A percentile compares a stretch with the other conserved stretches of the same genome.
These are phyloP conservation scores for Gasterosteus aculeatus DNA, from an alignment of 2,113 vertebrate genomes.

Conservation along the genomic window DNA sequence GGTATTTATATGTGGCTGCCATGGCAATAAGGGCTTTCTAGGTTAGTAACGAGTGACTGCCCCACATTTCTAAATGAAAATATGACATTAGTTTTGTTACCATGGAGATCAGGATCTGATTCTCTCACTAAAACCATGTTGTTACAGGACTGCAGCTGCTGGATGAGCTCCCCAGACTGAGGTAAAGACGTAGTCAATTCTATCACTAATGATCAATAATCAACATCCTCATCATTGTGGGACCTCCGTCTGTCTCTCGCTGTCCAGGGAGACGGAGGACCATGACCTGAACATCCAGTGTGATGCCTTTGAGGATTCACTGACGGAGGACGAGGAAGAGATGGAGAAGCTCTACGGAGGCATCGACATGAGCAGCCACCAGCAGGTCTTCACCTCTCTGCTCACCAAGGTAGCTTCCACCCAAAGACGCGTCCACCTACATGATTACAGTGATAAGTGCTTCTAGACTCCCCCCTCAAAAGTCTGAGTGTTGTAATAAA, in stretches of 20 bases:
- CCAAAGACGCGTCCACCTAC: neutral
- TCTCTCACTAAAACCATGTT: neutral
- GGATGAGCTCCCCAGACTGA: slow-evolving; percentile 86
- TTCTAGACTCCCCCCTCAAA: too few species aligned
- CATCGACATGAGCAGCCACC: slow-evolving; percentile 88
- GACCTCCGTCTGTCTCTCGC: neutral
- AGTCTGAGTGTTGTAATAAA: too few species aligned
- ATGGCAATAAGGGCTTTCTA: too few species aligned
- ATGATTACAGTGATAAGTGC: too few species aligned
- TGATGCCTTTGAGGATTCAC: slow-evolving; percentile 89
- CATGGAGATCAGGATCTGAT: neutral
- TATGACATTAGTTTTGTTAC: too few species aligned
- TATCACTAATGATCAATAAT: neutral
- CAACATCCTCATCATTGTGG: neutral
- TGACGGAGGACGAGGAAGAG: slow-evolving; percentile 90
- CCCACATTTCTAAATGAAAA: too few species aligned
- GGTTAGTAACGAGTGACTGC: too few species aligned
- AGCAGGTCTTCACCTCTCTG: slow-evolving; percentile 88
- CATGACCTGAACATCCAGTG: slow-evolving; percentile 91
- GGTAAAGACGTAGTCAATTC: slow-evolving; percentile 73
- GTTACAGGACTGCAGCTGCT: slow-evolving; percentile 88
- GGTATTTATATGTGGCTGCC: too few species aligned
- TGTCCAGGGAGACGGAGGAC: slow-evolving; percentile 87
- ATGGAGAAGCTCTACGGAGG: slow-evolving; percentile 85
- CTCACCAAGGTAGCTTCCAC: slow-evolving; percentile 86